Conservation (phyloP, 53 echinoderm and acorn worm genomes). For the Temnopleurus reevesii region DNA sequence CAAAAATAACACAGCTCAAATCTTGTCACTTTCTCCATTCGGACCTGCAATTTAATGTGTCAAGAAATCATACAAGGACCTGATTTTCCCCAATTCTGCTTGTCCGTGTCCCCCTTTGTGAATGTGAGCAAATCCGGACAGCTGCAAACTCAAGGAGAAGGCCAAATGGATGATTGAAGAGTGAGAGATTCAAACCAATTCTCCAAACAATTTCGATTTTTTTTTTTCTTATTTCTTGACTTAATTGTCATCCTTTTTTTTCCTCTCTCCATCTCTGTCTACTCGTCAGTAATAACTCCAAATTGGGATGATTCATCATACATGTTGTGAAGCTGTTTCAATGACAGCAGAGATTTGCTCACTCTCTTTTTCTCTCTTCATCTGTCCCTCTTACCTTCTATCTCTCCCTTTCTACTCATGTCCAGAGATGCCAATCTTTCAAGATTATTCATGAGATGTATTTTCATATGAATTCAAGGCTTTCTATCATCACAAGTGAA, state of each 20-base stretch:
- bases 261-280: constrained; percentile 21
- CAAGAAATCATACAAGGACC: constrained; percentile 9
- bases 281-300: constrained; percentile 54
- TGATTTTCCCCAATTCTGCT: background rate
- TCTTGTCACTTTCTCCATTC: background rate
- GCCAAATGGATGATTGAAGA: constrained; percentile 46
- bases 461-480: too few relatives aligned
- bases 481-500: too few relatives aligned
- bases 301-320: constrained; percentile 60
- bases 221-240: constrained; percentile 9
- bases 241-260: background rate
- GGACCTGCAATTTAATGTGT: background rate
- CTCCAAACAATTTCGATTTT: constrained; percentile 22
- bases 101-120: constrained; percentile 10
- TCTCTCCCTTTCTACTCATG: background rate
- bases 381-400: background rate
- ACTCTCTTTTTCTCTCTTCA: background rate
- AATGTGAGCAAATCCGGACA: constrained; percentile 13
- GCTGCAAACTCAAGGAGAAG: constrained; percentile 47
- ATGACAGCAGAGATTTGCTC: background rate
- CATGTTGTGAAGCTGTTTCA: constrained; percentile 50
- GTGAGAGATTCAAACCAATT: constrained; percentile 30
- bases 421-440: too few relatives aligned
- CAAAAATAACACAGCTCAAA: background rate
- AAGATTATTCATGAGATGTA: too few relatives aligned